These are phyloP conservation scores for Phyto melanocephala DNA, from an alignment of 2,888 invertebrate species.

Conservation along the genomic window DNA sequence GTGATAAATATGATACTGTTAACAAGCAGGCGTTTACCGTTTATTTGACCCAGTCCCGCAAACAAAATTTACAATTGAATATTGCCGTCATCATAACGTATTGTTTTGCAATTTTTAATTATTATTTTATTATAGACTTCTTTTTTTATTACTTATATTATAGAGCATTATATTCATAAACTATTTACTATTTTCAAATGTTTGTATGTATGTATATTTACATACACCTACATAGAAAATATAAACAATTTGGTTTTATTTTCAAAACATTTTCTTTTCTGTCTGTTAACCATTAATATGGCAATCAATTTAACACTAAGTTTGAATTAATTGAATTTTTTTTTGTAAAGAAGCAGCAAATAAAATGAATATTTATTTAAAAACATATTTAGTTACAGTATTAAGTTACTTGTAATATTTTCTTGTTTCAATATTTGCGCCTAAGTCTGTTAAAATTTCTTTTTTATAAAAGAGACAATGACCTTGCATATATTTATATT, in stretches of 20 bases:
- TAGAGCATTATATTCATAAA: not conserved
- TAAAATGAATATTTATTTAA: not conserved
- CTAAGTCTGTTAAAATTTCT: slow-evolving; percentile 1
- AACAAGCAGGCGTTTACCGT: slow-evolving; percentile 67
- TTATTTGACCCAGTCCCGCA: slow-evolving; percentile 66
- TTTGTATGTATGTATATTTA: not conserved
- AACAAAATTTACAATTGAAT: slow-evolving; percentile 56
- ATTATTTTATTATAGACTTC: not conserved
- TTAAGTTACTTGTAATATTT: slow-evolving; percentile 13
- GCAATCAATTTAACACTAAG: slow-evolving; percentile 42
- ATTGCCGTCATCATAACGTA: slow-evolving; percentile 5
- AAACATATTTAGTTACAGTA: slow-evolving; percentile 38
- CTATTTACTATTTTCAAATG: too few species aligned
- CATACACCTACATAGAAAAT: not conserved
- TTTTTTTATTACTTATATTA: not conserved
- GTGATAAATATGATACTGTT: slow-evolving; percentile 56
- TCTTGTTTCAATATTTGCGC: not conserved
- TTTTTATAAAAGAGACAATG: slow-evolving; percentile 28
- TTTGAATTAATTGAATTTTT: not conserved
- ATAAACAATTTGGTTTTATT: not conserved
- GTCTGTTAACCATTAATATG: slow-evolving; percentile 27
- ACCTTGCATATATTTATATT: too few species aligned
- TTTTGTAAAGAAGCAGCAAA: not conserved
- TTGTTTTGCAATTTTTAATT: slow-evolving; percentile 22
- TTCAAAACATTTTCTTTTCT: not conserved